Conservation (phyloP, 2,113 vertebrate species). For the Xyliphius kryptos region DNA sequence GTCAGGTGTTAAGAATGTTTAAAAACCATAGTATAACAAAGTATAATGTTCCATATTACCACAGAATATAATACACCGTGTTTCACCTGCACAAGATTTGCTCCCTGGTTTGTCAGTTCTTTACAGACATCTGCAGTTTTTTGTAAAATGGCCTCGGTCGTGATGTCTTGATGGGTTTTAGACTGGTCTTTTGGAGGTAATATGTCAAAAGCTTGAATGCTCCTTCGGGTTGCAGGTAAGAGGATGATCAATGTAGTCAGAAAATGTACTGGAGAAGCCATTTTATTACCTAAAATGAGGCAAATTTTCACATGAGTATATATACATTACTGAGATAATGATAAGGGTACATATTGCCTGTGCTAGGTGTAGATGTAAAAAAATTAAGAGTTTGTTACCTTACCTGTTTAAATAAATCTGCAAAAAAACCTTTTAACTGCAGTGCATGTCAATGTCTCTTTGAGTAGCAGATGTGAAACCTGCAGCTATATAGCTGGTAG, state of each 20-base stretch:
- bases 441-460: too few species aligned
- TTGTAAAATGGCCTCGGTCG: conserved; percentile 16
- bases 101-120: conserved; percentile 3
- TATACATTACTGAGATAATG: too few species aligned
- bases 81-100: conserved; percentile 19
- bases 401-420: too few species aligned
- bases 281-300: not conserved
- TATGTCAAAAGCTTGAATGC: conserved; percentile 1
- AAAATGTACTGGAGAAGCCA: not conserved
- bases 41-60: not conserved
- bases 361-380: too few species aligned
- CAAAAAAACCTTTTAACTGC: too few species aligned
- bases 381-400: too few species aligned
- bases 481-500: too few species aligned
- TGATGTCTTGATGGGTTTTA: conserved; percentile 24
- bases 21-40: not conserved
- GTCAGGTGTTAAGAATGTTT: not conserved
- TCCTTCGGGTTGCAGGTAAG: not conserved
- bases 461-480: too few species aligned
- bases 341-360: too few species aligned
- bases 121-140: conserved; percentile 28
- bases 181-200: not conserved
- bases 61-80: too few species aligned
- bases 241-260: not conserved
- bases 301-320: too few species aligned